Evolutionary conservation across 2,888 invertebrate genomes (phyloP), one percentile per base, ranked within the genome.

Genomic region (Alsophila aescularia): DNA sequence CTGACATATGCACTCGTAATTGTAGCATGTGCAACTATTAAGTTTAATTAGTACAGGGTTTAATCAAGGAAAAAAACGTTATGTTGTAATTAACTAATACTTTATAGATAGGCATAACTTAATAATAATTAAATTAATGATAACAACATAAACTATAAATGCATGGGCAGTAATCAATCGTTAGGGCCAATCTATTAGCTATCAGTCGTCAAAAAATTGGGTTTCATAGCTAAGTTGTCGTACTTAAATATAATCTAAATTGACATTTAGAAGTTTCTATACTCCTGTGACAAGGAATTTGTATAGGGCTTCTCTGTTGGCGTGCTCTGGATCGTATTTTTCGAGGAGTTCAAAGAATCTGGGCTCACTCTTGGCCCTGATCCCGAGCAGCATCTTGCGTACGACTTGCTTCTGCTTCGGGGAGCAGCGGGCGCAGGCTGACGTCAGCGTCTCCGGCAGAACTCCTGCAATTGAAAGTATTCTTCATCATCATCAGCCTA

Each of bases 241-340:
- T 44, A 42, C 35, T 58, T 14, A n/a, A n/a, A n/a, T n/a, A n/a
- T 18, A 49, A 43, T 41, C 18, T 45, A 15, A 41, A 32, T 43
- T 9, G 24, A 53, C 39, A 31, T 51, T 34, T 49, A 52, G 8
- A 1, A n/a, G 1, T 10, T 29, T 39, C 89, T 93, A 73, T 92
- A 92, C 81, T 36, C 90, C 90, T 29, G 85, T 90, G 7, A 84
- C 77, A 59, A 90, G 73, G 66, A 92, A 92, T 12, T 86, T 90
- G 67, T 93, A 92, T 69, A 95, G 94, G 53, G 93, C 94, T 58
- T 90, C 91, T 70, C 93, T 90, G 85, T 96, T 96, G 45, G 89
- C 72, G 9, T 94, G 93, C 16, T 93, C 92, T 0, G 95, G 94
- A 79, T 96, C 96, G 79, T 94, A 96, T 82, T 95, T 96, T 52